Evolutionary conservation across 2,888 invertebrate species (phyloP).

Genomic region (Belgica antarctica): DNA sequence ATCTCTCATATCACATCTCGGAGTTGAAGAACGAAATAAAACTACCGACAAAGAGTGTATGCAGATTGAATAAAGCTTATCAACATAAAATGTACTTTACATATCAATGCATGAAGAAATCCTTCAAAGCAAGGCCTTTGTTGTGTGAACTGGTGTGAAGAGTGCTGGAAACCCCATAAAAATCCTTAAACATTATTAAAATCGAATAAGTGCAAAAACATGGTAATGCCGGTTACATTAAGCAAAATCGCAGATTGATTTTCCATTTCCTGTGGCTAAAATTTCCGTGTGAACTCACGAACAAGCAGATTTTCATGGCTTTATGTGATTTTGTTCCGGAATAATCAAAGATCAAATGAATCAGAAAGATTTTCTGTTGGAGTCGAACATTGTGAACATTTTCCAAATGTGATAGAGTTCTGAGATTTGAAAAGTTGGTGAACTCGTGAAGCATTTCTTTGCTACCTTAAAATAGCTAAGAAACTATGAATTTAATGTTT

Average conservation of each 20-base stretch:
- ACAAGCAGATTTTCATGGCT: conserved; percentile 6
- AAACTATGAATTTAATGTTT: no score
- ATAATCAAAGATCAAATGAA: neutral
- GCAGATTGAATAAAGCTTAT: conserved; percentile 42
- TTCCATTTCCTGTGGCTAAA: neutral
- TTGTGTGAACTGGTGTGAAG: neutral
- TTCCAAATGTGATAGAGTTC: no score
- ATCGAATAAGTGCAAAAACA: conserved; percentile 41
- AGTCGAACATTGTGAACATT: neutral
- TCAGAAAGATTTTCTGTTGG: neutral
- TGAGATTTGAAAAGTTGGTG: no score
- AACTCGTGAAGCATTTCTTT: no score
- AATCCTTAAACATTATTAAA: conserved; percentile 40
- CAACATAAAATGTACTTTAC: conserved; percentile 39
- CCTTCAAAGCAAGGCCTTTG: conserved; percentile 38
- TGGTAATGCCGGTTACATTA: conserved; percentile 26
- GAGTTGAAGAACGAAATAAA: conserved; percentile 11
- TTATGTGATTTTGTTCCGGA: neutral
- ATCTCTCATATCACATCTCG: conserved; percentile 28
- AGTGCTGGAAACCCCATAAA: neutral
- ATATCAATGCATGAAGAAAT: conserved; percentile 42
- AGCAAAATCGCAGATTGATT: conserved; percentile 25
- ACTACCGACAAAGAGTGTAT: conserved; percentile 19
- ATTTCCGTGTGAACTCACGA: neutral
- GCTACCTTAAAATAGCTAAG: no score